Percentiles rank a stretch among this genome's conserved stretches.
These are phyloP conservation scores for Eolophus roseicapilla DNA, from an alignment of 2,113 vertebrate genomes.

Conservation along the genomic window DNA sequence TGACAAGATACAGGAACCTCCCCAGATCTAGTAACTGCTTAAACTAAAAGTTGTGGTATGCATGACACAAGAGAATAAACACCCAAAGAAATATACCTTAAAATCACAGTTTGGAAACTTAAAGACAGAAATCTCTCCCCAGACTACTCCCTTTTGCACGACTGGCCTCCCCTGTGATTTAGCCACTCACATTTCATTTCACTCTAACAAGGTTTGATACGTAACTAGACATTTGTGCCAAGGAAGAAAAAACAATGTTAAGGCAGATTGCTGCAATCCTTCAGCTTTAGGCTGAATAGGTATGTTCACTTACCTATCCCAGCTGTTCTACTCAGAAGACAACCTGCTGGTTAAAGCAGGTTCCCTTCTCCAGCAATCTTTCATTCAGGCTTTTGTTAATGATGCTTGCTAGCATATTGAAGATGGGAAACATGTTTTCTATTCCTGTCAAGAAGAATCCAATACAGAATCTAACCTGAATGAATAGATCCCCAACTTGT, in stretches of 20 bases:
- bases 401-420: neutral
- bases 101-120: neutral
- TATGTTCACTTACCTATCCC: neutral
- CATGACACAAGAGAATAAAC: neutral
- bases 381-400: neutral
- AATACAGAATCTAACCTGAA: neutral
- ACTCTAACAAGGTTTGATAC: neutral
- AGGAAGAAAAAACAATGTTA: neutral
- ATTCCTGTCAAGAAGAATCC: neutral
- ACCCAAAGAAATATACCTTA: neutral
- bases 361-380: too few relatives aligned
- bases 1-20: too few relatives aligned
- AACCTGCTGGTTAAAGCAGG: neutral
- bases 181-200: neutral
- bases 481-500: neutral
- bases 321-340: fast-evolving
- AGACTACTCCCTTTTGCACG: neutral
- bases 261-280: neutral
- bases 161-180: neutral
- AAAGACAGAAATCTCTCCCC: neutral
- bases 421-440: neutral
- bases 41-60: fast-evolving
- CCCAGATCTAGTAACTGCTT: neutral
- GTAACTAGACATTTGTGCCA: too few relatives aligned
- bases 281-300: fast-evolving